Conservation (phyloP, 2,113 vertebrate species). For the Equus quagga region DNA sequence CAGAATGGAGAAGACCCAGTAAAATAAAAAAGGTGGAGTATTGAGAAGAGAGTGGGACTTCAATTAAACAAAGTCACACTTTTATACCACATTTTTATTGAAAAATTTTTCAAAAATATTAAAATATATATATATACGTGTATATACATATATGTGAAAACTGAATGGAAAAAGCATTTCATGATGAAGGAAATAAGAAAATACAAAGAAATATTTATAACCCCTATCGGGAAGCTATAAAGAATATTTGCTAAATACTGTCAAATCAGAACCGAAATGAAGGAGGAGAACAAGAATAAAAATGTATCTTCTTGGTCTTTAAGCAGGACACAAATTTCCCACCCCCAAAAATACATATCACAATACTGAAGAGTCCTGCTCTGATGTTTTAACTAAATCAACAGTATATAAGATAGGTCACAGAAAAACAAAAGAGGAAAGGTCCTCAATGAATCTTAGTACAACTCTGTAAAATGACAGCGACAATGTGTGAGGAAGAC, state of each 20-base stretch:
- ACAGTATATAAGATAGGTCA: background rate
- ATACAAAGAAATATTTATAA: background rate
- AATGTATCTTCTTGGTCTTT: background rate
- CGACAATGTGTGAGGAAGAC: rapidly evolving
- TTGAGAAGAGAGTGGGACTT: background rate
- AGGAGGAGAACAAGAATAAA: background rate
- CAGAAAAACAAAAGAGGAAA: background rate
- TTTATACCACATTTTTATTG: background rate
- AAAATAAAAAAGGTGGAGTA: background rate
- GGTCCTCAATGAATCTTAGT: background rate
- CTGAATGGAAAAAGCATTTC: background rate
- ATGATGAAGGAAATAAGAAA: background rate
- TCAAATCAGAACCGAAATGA: background rate
- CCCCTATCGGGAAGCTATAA: background rate
- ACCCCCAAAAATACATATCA: rapidly evolving
- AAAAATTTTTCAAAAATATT: background rate
- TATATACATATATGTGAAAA: background rate
- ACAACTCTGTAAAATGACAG: background rate
- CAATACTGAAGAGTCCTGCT: background rate
- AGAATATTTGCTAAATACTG: background rate
- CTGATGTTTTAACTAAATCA: background rate
- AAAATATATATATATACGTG: background rate
- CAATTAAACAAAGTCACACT: background rate
- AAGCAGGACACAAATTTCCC: background rate
- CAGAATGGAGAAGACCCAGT: background rate